A percentile compares a stretch with the other conserved stretches of the same genome.
phyloP scores from a whole-genome alignment of 2,113 vertebrate species.

The Spea bombifrons region DNA sequence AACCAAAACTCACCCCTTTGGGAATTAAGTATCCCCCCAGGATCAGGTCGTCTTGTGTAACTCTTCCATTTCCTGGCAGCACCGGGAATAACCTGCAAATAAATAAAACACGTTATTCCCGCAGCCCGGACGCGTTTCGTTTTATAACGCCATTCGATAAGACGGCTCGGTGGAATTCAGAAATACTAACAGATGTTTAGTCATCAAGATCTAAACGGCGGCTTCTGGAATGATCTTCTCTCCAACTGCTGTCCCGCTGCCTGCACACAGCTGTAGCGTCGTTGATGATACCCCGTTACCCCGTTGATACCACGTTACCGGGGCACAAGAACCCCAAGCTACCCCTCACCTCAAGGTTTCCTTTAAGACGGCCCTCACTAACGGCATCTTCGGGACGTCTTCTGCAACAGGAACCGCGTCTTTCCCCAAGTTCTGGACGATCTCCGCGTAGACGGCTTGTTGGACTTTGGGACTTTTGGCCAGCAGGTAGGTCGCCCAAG shows the following conservation, averaged over 20 bases:
- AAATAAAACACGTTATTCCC: not conserved
- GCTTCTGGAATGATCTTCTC: no score
- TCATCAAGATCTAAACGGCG: no score
- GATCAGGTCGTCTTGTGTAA: constrained; percentile 85
- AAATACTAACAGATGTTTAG: no score
- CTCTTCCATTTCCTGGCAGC: constrained; percentile 85
- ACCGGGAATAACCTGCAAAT: constrained; percentile 83
- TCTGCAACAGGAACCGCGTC: constrained; percentile 67
- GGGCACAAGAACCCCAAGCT: not conserved
- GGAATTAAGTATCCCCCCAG: constrained; percentile 88
- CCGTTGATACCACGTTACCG: no score
- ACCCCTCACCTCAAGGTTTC: constrained; percentile 80
- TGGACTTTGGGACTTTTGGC: constrained; percentile 78
- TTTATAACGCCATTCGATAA: no score
- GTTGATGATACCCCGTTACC: not conserved
- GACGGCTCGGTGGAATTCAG: no score
- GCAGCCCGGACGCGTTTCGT: no score
- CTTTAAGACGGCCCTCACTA: constrained; percentile 85
- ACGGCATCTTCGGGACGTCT: constrained; percentile 73
- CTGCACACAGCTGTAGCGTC: not conserved
- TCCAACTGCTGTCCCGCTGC: no score
- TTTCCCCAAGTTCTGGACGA: constrained; percentile 67
- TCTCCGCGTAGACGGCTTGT: constrained; percentile 73
- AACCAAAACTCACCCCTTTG: constrained; percentile 79
- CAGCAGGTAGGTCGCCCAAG: constrained; percentile 82